Base-by-base conservation (phyloP, 2,888 invertebrate species). In the Phalera bucephala region DNA sequence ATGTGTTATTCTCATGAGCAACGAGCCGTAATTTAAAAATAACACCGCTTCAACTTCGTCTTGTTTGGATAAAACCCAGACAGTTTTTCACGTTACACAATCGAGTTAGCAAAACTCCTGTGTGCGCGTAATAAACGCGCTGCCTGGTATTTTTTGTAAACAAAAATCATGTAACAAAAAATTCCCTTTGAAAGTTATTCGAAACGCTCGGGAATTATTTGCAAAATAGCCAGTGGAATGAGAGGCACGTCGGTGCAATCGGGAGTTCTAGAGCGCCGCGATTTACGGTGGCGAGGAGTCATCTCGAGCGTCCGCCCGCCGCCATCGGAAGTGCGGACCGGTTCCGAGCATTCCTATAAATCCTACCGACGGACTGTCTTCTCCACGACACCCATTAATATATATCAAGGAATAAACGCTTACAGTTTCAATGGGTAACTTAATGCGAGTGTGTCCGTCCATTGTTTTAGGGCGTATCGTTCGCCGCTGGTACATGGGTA, bases 291-390 rank as follows among this genome's bases (percentile, higher is more conserved):
- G 46, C 42, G 43, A 38, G 15, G 26, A 54, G 54, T 59, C 56
- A 63, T 60, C 56, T 62, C 45, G 33, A 36, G 42, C 58, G 41
- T 45, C 47, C 52, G 42, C 48, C 31, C 12, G 37, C 41, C 43
- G 40, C 54, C 58, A 62, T 75, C 84, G 84, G 85, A 86, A 82
- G 73, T 72, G 49, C 45, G 53, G 67, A 77, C 75, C 76, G 81
- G 80, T 78, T 78, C 62, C 53, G 45, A 63, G 62, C 80, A 83
- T 85, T 84, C 80, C 77, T 80, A 69, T 76, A 72, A 76, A 72
- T 72, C 72, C 65, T 65, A 61, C 52, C 52, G 56, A 65, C 54
- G 60, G 63, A 62, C 37, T 40, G 38, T 47, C 55, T 57, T 50
- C 52, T 58, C 53, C 59, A 57, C 40, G 41, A 55, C 53, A 53